A percentile compares a stretch with the other conserved stretches of the same genome.
These are phyloP conservation scores for Perognathus longimembris DNA, from an alignment of 2,113 vertebrate species.

Conservation along the genomic window DNA sequence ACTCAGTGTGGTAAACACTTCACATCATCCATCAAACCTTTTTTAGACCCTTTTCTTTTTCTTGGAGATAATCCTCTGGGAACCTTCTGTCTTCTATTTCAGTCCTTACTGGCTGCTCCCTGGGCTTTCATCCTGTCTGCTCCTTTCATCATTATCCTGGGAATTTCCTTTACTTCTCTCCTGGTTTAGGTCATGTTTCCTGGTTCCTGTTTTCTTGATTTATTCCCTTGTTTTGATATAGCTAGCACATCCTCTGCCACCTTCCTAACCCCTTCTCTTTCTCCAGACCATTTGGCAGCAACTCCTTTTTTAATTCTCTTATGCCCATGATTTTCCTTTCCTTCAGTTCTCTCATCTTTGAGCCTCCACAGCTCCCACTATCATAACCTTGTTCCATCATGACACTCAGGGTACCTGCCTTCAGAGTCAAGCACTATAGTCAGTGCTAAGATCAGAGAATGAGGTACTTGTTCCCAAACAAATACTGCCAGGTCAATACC, in stretches of 20 bases:
- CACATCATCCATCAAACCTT: not conserved
- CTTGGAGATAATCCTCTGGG: not conserved
- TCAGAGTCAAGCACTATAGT: not conserved
- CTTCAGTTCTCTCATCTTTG: not conserved
- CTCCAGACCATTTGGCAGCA: not conserved
- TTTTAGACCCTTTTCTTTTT: not conserved
- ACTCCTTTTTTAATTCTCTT: not conserved
- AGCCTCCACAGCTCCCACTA: not conserved
- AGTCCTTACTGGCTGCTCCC: not conserved
- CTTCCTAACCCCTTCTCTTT: not conserved
- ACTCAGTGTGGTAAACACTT: not conserved
- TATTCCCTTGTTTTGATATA: slow-evolving; percentile 55
- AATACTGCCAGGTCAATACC: not conserved
- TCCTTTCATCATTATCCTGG: slow-evolving; percentile 28
- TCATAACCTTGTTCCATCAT: not conserved
- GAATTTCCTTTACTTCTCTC: slow-evolving; percentile 54
- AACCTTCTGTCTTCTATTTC: not conserved
- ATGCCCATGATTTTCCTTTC: not conserved
- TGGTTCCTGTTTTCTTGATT: slow-evolving; percentile 62
- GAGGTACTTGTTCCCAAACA: not conserved
- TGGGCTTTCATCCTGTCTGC: not conserved
- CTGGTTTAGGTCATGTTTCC: slow-evolving; percentile 27
- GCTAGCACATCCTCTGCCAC: not conserved
- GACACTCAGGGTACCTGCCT: not conserved
- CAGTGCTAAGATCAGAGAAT: not conserved